Evolutionary conservation across 2,888 invertebrate species (phyloP), one percentile per base, ranked within the genome.

Genomic region (Drosophila austrosaltans): DNA sequence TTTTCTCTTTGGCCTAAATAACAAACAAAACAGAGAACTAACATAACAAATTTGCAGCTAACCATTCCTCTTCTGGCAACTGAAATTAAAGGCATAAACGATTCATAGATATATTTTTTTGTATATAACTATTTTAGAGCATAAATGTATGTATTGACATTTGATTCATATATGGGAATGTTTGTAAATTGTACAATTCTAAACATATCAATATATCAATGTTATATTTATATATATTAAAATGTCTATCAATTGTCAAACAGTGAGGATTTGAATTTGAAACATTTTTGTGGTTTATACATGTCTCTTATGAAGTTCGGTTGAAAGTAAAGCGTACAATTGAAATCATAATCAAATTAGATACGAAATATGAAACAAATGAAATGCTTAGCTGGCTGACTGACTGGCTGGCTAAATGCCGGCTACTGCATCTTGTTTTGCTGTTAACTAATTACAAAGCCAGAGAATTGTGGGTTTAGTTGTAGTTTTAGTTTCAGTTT

Each of bases 41-140:
- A 94, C 96, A 96, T 93, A 97, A 94, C 93, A 97, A 95, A 93
- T 96, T 96, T 88, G 96, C 96, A 87, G 96, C 95, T 93, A 97
- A 94, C 97, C 97, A 97, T 92, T 97, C 97, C 92, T 97, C 97
- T 93, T 97, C 97, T 92, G 96, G 95, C 93, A 97, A 95, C 96
- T 97, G 95, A 91, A 93, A 92, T 91, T 90, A 89, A 87, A 83
- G 25, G 48, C 81, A 83, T 74, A 84, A 72, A 76, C 72, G 72
- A 76, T 79, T 77, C 67, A 62, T 61, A 72, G 61, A 77, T 67
- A 60, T 61, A 48, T 44, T 54, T 58, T 58, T 72, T 63, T 59
- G 53, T 53, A 44, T 32, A 53, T 57, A 63, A 48, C 28, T 53
- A 67, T 60, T 32, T 69, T 36, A 53, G 63, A 53, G 20, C 30